phyloP scores from a whole-genome alignment of 2,888 invertebrate species.

The Clitarchus hookeri region DNA sequence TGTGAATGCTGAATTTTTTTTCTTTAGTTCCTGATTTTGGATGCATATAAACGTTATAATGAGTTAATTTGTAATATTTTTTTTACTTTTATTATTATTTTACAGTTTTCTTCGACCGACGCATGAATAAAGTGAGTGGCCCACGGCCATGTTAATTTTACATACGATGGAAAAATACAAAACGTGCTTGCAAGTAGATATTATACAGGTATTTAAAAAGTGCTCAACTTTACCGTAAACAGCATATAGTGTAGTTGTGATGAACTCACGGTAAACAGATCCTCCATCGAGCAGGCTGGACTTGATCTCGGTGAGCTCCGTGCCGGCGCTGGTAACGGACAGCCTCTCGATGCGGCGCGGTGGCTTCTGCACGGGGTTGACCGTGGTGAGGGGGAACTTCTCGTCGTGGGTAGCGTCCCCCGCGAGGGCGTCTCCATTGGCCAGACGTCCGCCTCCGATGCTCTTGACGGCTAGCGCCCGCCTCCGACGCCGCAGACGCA shows the following conservation, averaged over 20 bases:
- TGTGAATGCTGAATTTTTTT: too few relatives aligned
- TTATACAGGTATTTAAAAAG: too few relatives aligned
- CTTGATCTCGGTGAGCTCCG: conserved; percentile 32
- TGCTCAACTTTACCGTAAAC: too few relatives aligned
- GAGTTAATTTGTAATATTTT: too few relatives aligned
- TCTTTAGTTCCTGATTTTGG: too few relatives aligned
- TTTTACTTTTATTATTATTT: too few relatives aligned
- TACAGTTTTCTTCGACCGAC: too few relatives aligned
- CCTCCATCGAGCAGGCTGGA: conserved; percentile 31
- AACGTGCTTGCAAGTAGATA: too few relatives aligned
- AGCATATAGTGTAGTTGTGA: not conserved
- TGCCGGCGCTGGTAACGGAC: conserved; percentile 31
- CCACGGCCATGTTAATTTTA: too few relatives aligned
- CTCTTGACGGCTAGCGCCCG: not conserved
- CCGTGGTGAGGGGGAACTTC: conserved; percentile 80
- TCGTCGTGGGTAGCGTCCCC: conserved; percentile 71
- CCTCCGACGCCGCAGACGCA: conserved; percentile 58
- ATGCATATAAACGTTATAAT: too few relatives aligned
- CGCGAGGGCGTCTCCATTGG: conserved; percentile 60
- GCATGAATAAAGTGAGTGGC: too few relatives aligned
- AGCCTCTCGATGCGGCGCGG: conserved; percentile 70
- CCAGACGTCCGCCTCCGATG: not conserved
- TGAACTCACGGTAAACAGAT: conserved; percentile 27
- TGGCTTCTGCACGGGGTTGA: conserved; percentile 84
- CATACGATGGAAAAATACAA: too few relatives aligned